Conservation (phyloP, 2,113 vertebrate species). For the Peromyscus leucopus region DNA sequence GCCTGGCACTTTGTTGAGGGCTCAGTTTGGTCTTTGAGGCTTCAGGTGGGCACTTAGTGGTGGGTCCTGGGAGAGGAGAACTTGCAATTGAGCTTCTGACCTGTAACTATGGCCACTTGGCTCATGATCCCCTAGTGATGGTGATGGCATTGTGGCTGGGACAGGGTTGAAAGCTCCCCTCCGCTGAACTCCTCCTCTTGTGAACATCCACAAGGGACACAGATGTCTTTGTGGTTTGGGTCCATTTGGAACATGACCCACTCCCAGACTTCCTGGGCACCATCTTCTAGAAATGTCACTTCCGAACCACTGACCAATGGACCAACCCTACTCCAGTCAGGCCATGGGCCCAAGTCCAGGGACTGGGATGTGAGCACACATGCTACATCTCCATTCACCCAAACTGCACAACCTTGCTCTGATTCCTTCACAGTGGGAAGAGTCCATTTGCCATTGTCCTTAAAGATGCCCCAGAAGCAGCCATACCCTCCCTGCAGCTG, state of each 20-base stretch:
- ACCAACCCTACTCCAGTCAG: neutral
- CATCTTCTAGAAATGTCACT: neutral
- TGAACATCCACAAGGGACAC: no score
- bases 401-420: neutral
- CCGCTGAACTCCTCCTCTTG: no score
- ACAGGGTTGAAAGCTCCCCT: neutral
- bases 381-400: neutral
- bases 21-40: no score
- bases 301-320: neutral
- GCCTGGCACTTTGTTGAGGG: neutral
- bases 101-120: no score
- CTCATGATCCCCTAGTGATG: neutral
- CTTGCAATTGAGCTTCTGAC: neutral
- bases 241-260: rapidly evolving
- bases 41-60: neutral
- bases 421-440: no score
- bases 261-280: neutral
- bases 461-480: neutral
- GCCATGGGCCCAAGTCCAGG: neutral
- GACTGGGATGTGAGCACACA: no score
- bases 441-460: neutral
- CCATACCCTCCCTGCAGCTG: no score
- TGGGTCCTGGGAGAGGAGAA: no score
- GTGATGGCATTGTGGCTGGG: neutral
- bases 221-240: neutral